Conservation (phyloP, 2,888 invertebrate species). For the Platynereis dumerilii region DNA sequence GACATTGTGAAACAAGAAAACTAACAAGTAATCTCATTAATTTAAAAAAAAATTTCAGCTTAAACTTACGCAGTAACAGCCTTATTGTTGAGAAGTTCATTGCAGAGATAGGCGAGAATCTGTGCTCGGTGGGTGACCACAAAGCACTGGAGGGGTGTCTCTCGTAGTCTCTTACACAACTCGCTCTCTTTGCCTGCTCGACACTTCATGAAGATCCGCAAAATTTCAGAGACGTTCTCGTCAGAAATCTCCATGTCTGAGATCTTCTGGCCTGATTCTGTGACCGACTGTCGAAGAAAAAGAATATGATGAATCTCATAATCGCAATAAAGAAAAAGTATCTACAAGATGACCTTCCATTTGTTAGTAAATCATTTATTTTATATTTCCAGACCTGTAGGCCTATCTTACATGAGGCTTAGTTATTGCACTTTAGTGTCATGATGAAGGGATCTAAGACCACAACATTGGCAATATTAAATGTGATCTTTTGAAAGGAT, state of each 20-base stretch:
- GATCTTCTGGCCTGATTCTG: slow-evolving; percentile 87
- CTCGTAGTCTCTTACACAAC: slow-evolving; percentile 67
- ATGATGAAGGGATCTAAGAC: too few relatives aligned
- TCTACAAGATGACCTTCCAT: background rate
- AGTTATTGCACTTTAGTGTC: too few relatives aligned
- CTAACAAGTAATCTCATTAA: too few relatives aligned
- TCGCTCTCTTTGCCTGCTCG: slow-evolving; percentile 63
- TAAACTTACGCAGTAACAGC: slow-evolving; percentile 71
- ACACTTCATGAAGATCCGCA: slow-evolving; percentile 89
- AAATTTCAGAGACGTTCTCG: slow-evolving; percentile 87
- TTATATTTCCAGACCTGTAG: too few relatives aligned
- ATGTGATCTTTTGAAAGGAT: too few relatives aligned
- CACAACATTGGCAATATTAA: too few relatives aligned
- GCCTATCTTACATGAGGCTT: too few relatives aligned
- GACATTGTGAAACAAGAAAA: too few relatives aligned
- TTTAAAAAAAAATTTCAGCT: background rate
- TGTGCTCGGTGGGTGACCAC: slow-evolving; percentile 86
- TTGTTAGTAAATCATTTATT: slow-evolving; percentile 6
- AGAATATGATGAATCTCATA: background rate
- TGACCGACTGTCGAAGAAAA: slow-evolving; percentile 72
- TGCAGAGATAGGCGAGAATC: slow-evolving; percentile 89
- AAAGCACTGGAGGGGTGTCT: slow-evolving; percentile 84
- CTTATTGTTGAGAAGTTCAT: slow-evolving; percentile 92
- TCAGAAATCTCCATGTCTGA: slow-evolving; percentile 84
- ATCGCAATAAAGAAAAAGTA: background rate